Percentiles rank a stretch among this genome's conserved stretches.
These are phyloP conservation scores for Myanophis thanlyinensis DNA, from an alignment of 2,113 vertebrate species.

Conservation along the genomic window DNA sequence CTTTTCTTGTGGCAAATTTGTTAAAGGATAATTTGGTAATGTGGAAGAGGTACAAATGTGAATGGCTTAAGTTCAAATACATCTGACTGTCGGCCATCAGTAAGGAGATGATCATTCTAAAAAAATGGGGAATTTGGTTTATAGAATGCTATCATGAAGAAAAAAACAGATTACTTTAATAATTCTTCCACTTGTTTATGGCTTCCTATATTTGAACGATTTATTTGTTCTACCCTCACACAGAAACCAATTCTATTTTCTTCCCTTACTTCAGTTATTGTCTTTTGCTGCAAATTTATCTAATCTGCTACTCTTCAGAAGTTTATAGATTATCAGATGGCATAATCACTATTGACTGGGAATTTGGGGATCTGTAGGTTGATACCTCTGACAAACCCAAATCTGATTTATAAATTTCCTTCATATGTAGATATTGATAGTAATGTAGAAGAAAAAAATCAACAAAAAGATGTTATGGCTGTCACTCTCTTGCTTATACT, in stretches of 20 bases:
- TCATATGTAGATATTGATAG: background rate
- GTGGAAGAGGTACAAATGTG: background rate
- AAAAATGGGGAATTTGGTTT: background rate
- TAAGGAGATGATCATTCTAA: background rate
- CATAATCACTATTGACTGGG: background rate
- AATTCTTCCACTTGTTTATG: background rate
- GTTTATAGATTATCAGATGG: background rate
- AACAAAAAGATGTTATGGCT: background rate
- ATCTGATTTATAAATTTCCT: background rate
- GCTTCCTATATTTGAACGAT: background rate
- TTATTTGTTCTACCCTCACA: background rate
- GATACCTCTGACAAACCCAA: background rate
- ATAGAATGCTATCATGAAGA: background rate
- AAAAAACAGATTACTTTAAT: background rate
- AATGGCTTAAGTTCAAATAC: background rate
- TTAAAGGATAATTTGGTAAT: constrained; percentile 3
- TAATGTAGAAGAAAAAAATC: background rate
- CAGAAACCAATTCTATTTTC: background rate
- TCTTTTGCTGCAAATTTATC: background rate
- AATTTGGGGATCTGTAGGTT: background rate
- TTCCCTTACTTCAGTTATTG: background rate
- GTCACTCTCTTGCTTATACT: background rate
- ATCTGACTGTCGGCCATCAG: background rate
- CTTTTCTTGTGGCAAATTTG: background rate
- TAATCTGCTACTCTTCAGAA: background rate